A percentile compares a stretch with the other conserved stretches of the same genome.
Conservation (phyloP, 2,797 vertebrate genomes). For the Periophthalmus magnuspinnatus region DNA sequence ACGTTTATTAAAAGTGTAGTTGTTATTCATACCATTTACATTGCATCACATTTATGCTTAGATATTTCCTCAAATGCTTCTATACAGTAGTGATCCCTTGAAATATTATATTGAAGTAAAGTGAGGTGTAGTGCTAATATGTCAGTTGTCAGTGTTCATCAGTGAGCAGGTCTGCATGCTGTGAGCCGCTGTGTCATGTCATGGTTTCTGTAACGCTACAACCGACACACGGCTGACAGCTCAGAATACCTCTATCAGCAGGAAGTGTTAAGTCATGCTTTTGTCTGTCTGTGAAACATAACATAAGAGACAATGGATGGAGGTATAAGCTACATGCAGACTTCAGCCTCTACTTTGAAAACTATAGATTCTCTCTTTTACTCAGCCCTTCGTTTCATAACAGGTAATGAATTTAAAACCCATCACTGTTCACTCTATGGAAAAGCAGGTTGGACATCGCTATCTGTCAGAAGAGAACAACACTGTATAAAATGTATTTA, state of each 20-base stretch:
- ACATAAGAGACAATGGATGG: no score
- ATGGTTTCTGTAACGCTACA: slow-evolving; percentile 37
- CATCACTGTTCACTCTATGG: no score
- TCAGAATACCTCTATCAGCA: slow-evolving; percentile 46
- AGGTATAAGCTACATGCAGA: no score
- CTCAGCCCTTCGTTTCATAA: no score
- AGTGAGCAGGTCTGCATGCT: slow-evolving; percentile 53
- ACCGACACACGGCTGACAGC: slow-evolving; percentile 53
- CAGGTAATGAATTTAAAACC: no score
- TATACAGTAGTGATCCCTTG: neutral
- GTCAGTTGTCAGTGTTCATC: slow-evolving; percentile 77
- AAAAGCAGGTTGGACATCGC: no score
- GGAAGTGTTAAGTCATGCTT: slow-evolving; percentile 11
- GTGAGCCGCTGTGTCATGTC: slow-evolving; percentile 64
- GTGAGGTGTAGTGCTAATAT: slow-evolving; percentile 55
- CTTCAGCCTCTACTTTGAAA: no score
- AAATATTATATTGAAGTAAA: no score
- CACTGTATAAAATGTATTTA: no score
- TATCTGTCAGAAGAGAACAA: no score
- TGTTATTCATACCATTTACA: neutral
- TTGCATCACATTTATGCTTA: neutral
- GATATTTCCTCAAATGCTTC: neutral
- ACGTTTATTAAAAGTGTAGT: no score
- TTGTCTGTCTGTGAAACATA: neutral
- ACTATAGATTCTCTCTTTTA: no score